phyloP scores from a whole-genome alignment of 2,113 vertebrate genomes.

The Pachycephala philippinensis region DNA sequence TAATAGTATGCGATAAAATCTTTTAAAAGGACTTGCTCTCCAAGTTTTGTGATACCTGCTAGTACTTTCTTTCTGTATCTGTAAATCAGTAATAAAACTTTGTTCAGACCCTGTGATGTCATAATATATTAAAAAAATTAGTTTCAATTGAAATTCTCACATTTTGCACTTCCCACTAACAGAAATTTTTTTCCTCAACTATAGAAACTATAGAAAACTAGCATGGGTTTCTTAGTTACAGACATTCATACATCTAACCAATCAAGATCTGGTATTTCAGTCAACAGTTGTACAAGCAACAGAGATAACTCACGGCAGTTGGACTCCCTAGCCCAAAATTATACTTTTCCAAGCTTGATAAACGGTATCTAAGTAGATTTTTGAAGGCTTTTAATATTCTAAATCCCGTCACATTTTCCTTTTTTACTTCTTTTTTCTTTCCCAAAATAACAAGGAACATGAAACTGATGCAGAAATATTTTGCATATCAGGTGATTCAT shows the following conservation, averaged over 20 bases:
- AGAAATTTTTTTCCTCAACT: not conserved
- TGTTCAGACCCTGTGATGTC: not conserved
- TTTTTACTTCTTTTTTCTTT: not conserved
- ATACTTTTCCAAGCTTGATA: not conserved
- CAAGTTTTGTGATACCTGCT: not conserved
- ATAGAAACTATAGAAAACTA: not conserved
- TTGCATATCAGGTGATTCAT: not conserved
- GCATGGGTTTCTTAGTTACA: not conserved
- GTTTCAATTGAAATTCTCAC: not conserved
- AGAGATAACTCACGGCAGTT: not conserved
- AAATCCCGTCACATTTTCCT: not conserved
- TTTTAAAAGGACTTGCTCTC: not conserved
- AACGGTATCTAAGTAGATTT: not conserved
- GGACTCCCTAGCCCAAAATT: not conserved
- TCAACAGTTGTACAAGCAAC: not conserved
- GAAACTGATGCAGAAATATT: not conserved
- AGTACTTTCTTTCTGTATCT: not conserved
- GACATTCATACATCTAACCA: not conserved
- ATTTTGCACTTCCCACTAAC: not conserved
- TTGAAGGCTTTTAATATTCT: not conserved
- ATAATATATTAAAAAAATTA: not conserved
- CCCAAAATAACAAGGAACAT: not conserved
- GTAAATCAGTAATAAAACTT: not conserved
- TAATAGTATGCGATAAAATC: not conserved
- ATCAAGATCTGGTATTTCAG: not conserved